Base-by-base conservation (phyloP, 2,797 vertebrate genomes). In the Champsocephalus esox region DNA sequence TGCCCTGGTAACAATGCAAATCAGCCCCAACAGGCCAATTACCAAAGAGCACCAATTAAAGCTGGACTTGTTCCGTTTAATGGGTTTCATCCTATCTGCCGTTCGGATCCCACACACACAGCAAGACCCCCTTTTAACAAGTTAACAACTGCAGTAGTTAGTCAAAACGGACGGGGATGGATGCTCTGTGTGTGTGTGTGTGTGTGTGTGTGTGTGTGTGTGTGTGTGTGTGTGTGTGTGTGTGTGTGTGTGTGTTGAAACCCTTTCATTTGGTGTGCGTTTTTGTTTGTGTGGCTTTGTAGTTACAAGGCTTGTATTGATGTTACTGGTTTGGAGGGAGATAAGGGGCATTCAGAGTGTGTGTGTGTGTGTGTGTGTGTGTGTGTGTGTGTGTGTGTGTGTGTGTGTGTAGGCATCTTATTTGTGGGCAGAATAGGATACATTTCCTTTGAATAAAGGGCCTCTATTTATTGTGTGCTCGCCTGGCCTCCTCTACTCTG, bases 1-100 rank as follows among this genome's bases (percentile, higher is more conserved):
- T 88, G 82, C 91, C 76, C 16, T 79, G 88, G 91, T 85, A 92
- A 92, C 90, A 81, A 87, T 77, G 79, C 70, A 90, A 88, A 92
- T 80, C 24, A 6, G 49, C 75, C 89, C 81, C 85, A 24, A 60
- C 32, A 55, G 90, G 75, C 86, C 85, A 90, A 89, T 92, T 91
- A 92, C 70, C 73, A 90, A 87, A 84, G 77, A 83, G 79, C 72
- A 60, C 78, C 84, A 89, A 92, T 92, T 91, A 92, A 85, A 88
- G 70, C 48, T 1, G 41, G 76, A 88, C 80, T 68, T 78, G 75
- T 69, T 88, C 59, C 11, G 19, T 80, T 85, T 88, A 88, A 85
- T 79, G 66, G 77, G 62, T 46, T 83, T 88, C 55, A 81, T 82
- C 73, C 49, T 60, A 63, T 69, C 77, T 77, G 79, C 73, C 70